A percentile compares a stretch with the other conserved stretches of the same genome.
phyloP scores from a whole-genome alignment of 2,888 invertebrate genomes.

The Chelonus formosanus region DNA sequence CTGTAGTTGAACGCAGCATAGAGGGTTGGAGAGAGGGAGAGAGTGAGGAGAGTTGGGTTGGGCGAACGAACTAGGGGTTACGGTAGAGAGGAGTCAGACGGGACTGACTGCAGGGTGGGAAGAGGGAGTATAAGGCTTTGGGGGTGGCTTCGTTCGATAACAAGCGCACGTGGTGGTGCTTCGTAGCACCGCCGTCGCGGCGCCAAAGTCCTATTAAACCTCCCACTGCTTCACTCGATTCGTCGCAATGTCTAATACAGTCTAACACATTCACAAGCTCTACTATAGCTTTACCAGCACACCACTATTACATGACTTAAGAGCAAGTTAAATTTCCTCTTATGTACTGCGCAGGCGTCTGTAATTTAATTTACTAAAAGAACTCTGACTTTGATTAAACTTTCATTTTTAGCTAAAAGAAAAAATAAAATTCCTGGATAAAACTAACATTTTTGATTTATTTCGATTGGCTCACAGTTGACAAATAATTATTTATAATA shows the following conservation, averaged over 20 bases:
- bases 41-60: conserved; percentile 32
- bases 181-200: conserved; percentile 60
- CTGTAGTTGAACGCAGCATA: conserved; percentile 51
- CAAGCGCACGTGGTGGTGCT: conserved; percentile 62
- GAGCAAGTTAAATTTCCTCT: conserved; percentile 43
- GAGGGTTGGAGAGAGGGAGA: conserved; percentile 30
- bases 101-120: conserved; percentile 40
- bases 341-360: conserved; percentile 53
- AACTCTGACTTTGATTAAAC: conserved; percentile 53
- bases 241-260: conserved; percentile 11
- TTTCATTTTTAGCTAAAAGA: neutral
- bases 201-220: conserved; percentile 61
- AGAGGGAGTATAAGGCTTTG: conserved; percentile 44
- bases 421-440: neutral
- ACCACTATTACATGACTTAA: conserved; percentile 2
- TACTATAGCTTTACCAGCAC: conserved; percentile 15
- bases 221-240: conserved; percentile 31
- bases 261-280: conserved; percentile 31
- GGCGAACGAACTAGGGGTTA: conserved; percentile 18
- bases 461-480: neutral
- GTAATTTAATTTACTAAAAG: conserved; percentile 54
- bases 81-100: conserved; percentile 26
- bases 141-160: conserved; percentile 61
- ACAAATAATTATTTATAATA: too few species aligned
- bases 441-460: too few species aligned